A percentile compares a stretch with the other conserved stretches of the same genome.
Evolutionary conservation across 2,888 invertebrate genomes (phyloP).

Genomic region (Tridacna gigas): DNA sequence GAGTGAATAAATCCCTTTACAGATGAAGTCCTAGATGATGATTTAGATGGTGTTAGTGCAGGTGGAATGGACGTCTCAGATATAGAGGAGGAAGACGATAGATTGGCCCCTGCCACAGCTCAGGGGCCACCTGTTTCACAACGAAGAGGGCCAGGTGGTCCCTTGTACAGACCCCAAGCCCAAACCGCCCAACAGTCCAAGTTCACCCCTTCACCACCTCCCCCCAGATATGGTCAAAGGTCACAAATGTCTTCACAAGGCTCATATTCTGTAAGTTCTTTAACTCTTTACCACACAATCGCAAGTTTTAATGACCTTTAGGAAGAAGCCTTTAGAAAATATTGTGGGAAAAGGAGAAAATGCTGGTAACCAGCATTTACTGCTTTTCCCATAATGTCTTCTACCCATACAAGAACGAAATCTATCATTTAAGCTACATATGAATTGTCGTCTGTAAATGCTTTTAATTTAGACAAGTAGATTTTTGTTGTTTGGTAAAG

Average conservation of each 20-base stretch:
- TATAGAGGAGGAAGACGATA: conserved; percentile 74
- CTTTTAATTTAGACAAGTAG: too few species aligned
- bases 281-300: background rate
- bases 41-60: conserved; percentile 81
- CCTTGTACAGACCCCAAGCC: conserved; percentile 30
- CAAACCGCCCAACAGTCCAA: conserved; percentile 30
- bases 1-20: background rate
- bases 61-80: conserved; percentile 84
- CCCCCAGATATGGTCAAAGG: conserved; percentile 29
- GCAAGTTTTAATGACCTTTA: too few species aligned
- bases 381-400: too few species aligned
- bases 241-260: conserved; percentile 23
- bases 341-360: too few species aligned
- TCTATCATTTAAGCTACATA: too few species aligned
- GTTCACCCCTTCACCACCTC: conserved; percentile 51
- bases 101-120: conserved; percentile 42
- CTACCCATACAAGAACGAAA: too few species aligned
- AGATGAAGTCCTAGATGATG: conserved; percentile 68
- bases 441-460: too few species aligned
- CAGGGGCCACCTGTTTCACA: conserved; percentile 50
- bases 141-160: conserved; percentile 43
- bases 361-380: too few species aligned
- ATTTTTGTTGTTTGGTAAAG: too few species aligned
- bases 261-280: conserved; percentile 13
- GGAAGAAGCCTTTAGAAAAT: too few species aligned